Evolutionary conservation across 2,797 vertebrate species (phyloP).

Genomic region (Heliangelus exortis): DNA sequence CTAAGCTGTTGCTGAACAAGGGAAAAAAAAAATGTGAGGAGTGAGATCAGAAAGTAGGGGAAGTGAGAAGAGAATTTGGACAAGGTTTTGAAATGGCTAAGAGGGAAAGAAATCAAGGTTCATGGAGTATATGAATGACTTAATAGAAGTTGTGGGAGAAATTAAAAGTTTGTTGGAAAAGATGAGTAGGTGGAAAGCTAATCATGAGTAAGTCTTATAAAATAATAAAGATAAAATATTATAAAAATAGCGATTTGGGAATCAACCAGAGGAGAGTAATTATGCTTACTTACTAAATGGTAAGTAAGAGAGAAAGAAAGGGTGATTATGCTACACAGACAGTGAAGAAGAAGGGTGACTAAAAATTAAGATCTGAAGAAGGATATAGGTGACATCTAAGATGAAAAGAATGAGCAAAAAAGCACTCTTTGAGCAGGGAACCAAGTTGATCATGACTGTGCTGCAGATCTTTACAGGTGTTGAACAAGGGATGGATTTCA

Average conservation of each 20-base stretch:
- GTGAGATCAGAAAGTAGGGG: neutral
- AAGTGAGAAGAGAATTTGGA: neutral
- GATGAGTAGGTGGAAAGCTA: neutral
- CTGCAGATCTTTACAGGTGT: neutral
- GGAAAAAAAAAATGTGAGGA: neutral
- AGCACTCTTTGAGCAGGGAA: neutral
- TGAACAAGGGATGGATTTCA: neutral
- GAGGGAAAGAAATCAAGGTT: neutral
- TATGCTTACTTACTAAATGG: neutral
- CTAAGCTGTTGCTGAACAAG: neutral
- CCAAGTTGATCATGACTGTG: neutral
- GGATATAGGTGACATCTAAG: neutral
- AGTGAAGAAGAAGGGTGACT: neutral
- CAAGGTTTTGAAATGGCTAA: neutral
- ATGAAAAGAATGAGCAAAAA: neutral
- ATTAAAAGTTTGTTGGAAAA: neutral
- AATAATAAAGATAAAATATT: neutral
- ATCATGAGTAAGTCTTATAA: neutral
- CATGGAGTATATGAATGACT: neutral
- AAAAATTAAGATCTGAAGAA: neutral
- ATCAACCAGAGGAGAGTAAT: neutral
- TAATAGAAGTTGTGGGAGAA: neutral
- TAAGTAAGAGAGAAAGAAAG: neutral
- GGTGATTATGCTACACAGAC: fast-evolving
- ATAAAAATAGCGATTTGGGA: neutral